phyloP scores from a whole-genome alignment of 2,113 vertebrate species.

The Emydura subglobosa region DNA sequence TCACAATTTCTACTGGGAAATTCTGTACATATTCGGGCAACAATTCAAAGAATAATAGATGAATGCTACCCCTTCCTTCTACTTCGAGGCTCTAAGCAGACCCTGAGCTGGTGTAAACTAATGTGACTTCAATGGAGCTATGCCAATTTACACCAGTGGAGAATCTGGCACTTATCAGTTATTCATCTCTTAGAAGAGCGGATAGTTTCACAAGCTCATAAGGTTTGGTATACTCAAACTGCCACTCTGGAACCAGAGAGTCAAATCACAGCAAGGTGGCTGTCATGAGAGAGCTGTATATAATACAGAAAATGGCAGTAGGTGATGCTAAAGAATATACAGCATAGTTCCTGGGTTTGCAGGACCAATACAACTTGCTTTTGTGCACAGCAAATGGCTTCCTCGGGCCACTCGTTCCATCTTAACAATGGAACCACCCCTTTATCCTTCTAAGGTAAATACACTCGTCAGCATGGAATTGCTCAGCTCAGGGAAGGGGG shows the following conservation, averaged over 20 bases:
- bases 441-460: neutral
- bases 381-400: neutral
- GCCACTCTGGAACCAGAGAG: constrained; percentile 56
- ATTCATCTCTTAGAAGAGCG: constrained; percentile 62
- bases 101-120: constrained; percentile 3
- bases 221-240: constrained; percentile 35
- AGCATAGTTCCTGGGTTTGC: neutral
- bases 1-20: constrained; percentile 4
- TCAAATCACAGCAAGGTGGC: constrained; percentile 56
- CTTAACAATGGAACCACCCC: neutral
- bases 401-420: neutral
- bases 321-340: neutral
- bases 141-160: constrained; percentile 25
- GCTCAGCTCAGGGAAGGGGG: neutral
- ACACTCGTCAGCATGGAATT: neutral
- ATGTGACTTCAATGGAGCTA: neutral
- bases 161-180: constrained; percentile 26
- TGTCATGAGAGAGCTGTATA: constrained; percentile 36
- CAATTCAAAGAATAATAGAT: neutral
- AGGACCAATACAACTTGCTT: neutral
- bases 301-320: neutral
- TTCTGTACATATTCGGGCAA: neutral
- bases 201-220: constrained; percentile 43
- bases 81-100: neutral
- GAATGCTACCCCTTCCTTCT: neutral